phyloP scores from a whole-genome alignment of 2,113 vertebrate species.

The Delphinapterus leucas region DNA sequence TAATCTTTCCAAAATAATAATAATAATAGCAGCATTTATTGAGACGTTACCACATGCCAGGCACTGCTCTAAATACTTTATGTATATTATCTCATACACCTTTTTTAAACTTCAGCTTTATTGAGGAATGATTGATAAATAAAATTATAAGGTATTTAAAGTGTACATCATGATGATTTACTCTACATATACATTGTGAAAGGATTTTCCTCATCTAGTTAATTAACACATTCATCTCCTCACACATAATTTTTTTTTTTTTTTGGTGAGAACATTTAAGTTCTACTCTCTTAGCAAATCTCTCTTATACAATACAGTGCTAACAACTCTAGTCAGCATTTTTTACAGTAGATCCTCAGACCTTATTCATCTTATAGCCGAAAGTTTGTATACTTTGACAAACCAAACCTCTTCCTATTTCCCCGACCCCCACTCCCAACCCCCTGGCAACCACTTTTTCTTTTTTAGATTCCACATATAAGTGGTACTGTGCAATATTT shows the following conservation, averaged over 20 bases:
- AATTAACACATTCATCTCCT: neutral
- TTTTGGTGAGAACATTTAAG: neutral
- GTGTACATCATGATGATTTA: neutral
- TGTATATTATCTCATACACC: neutral
- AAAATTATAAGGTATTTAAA: neutral
- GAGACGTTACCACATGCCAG: neutral
- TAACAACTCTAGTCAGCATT: neutral
- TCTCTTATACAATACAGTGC: neutral
- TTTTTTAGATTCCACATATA: neutral
- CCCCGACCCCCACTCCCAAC: neutral
- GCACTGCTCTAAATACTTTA: neutral
- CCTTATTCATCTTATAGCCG: neutral
- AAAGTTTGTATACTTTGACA: neutral
- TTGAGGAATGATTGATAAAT: neutral
- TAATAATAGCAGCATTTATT: neutral
- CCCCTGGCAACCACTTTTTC: neutral
- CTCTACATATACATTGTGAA: no score
- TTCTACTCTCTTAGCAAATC: neutral
- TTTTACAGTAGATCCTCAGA: neutral
- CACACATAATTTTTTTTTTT: neutral
- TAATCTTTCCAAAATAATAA: neutral
- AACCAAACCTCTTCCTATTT: neutral
- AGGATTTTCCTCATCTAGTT: neutral
- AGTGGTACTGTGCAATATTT: neutral
- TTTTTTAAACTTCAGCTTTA: neutral